Evolutionary conservation across 2,888 invertebrate genomes (phyloP).

Genomic region (Didymodactylos carnosus): DNA sequence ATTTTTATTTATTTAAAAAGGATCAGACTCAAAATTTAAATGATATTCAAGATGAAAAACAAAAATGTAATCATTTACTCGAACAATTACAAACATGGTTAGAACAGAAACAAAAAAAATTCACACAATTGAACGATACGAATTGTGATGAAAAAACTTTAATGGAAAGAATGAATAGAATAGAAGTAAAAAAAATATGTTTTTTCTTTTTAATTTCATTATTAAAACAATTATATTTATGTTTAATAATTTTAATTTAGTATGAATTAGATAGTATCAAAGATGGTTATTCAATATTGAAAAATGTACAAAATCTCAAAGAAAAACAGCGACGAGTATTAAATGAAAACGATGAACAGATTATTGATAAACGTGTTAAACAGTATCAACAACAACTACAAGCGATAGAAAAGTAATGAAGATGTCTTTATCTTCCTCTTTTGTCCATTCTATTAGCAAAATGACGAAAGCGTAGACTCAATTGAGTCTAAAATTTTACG

Average conservation of each 20-base stretch:
- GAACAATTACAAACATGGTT: neutral
- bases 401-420: too few species aligned
- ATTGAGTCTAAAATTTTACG: too few species aligned
- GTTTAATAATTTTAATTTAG: neutral
- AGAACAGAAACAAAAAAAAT: neutral
- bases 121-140: neutral
- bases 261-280: neutral
- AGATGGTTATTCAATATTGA: neutral
- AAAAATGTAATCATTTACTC: neutral
- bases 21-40: neutral
- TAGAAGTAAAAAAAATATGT: too few species aligned
- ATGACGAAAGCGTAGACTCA: too few species aligned
- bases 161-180: too few species aligned
- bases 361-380: neutral
- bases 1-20: too few species aligned
- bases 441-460: too few species aligned
- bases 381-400: neutral
- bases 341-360: neutral
- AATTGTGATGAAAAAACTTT: too few species aligned
- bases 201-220: neutral
- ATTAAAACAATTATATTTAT: neutral
- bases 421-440: too few species aligned
- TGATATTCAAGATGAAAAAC: neutral
- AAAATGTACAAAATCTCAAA: neutral
- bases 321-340: neutral